Evolutionary conservation across 2,797 vertebrate species (phyloP).

Genomic region (Serranus cabrilla): DNA sequence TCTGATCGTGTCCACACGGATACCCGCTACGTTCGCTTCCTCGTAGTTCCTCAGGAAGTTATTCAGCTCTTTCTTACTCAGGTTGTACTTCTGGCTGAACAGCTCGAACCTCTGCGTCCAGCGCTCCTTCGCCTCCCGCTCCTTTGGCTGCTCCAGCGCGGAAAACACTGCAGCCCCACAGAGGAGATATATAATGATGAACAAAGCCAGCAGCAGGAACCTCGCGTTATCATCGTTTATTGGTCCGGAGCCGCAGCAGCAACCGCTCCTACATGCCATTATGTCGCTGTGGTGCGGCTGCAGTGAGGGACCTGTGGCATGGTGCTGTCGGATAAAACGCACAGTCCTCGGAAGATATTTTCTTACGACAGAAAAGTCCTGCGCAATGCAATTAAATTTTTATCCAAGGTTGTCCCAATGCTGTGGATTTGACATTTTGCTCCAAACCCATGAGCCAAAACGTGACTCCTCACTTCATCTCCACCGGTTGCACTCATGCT

Average conservation of each 20-base stretch:
- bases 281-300: conserved; percentile 67
- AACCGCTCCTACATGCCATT: conserved; percentile 89
- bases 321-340: conserved; percentile 34
- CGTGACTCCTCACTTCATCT: conserved; percentile 5
- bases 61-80: conserved; percentile 88
- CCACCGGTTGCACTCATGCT: neutral
- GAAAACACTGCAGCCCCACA: conserved; percentile 96
- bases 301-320: conserved; percentile 65
- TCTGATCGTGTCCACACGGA: conserved; percentile 90
- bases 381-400: neutral
- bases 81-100: conserved; percentile 91
- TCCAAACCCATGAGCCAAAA: neutral
- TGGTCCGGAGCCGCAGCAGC: conserved; percentile 86
- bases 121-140: conserved; percentile 89
- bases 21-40: conserved; percentile 91
- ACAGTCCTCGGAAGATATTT: conserved; percentile 10
- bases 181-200: conserved; percentile 91
- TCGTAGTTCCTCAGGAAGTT: conserved; percentile 92
- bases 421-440: conserved; percentile 20
- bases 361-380: conserved; percentile 32
- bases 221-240: conserved; percentile 94
- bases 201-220: conserved; percentile 91
- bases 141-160: conserved; percentile 92
- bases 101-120: conserved; percentile 91
- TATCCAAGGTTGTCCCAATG: neutral